These are phyloP conservation scores for Drosophila kohkoa DNA, from an alignment of 1,140 invertebrate species.

Conservation along the genomic window DNA sequence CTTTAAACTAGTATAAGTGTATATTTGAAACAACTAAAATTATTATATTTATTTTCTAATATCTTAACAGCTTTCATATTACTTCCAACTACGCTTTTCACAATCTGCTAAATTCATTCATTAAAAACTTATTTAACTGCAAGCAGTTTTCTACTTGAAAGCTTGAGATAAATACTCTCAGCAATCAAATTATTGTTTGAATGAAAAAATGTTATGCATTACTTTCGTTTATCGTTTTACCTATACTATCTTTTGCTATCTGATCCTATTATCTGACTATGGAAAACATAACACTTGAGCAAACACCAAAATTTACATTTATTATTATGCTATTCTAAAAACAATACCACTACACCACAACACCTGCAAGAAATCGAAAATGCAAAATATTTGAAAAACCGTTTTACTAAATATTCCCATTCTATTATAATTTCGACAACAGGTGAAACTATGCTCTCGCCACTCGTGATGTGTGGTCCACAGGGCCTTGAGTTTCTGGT, in stretches of 20 bases:
- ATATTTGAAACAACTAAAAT: too few relatives aligned
- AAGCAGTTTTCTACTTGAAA: too few relatives aligned
- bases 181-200: background rate
- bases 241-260: conserved; percentile 19
- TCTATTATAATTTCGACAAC: conserved; percentile 63
- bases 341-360: conserved; percentile 16
- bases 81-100: too few relatives aligned
- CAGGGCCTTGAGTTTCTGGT: conserved; percentile 94
- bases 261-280: conserved; percentile 13
- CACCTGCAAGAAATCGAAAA: background rate
- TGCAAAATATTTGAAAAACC: background rate
- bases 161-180: too few relatives aligned
- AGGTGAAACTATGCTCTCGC: conserved; percentile 97
- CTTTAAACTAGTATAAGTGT: background rate
- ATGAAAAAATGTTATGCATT: background rate
- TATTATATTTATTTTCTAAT: too few relatives aligned
- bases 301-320: background rate
- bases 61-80: too few relatives aligned
- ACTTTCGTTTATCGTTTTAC: background rate
- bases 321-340: conserved; percentile 15
- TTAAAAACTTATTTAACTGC: too few relatives aligned
- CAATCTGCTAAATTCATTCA: too few relatives aligned
- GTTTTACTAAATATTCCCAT: conserved; percentile 24
- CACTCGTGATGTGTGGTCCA: conserved; percentile 97
- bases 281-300: conserved; percentile 25